Base-by-base conservation (phyloP, 2,888 invertebrate genomes). In the Priocnemis perturbator region DNA sequence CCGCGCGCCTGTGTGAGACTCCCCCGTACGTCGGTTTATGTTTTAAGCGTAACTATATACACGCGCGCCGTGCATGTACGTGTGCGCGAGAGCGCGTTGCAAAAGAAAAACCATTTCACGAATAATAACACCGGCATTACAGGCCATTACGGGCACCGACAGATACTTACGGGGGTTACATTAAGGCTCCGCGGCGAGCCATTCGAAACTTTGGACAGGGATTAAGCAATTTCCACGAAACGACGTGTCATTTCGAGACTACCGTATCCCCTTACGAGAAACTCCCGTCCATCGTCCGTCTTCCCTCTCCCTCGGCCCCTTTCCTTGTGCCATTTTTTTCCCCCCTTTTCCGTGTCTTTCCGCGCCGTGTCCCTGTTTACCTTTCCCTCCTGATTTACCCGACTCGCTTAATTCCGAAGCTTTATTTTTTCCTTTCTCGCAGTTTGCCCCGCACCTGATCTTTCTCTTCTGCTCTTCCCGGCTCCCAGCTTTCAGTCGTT, bases 121-220 rank as follows among this genome's bases (percentile, higher is more conserved):
- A 72, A 74, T 77, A 77, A 74, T 69, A 73, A 75, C 44, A 66
- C 62, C 59, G 57, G 59, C 70, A 67, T 77, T 74, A 69, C 76
- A 48, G 63, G 64, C 65, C 62, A 73, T 76, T 75, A 75, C 73
- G 73, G 62, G 58, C n/a, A 17, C 67, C 59, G 68, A 62, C 69
- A 66, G 65, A 70, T 66, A 72, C 69, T 65, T 56, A 52, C 58
- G 45, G 64, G 58, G 64, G 73, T 67, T 69, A 69, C 65, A 64
- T 67, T 75, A 67, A 71, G 45, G 61, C 56, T 45, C 30, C 64
- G 52, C 55, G 37, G 20, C 67, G 45, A 57, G 68, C 45, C 64
- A 66, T 56, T 69, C 60, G 66, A 71, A 69, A 72, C 61, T 75
- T 71, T 62, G 58, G 60, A 15, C 67, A 50, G 52, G 64, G 59